Conservation (phyloP, 2,113 vertebrate genomes). For the Ameiurus melas region DNA sequence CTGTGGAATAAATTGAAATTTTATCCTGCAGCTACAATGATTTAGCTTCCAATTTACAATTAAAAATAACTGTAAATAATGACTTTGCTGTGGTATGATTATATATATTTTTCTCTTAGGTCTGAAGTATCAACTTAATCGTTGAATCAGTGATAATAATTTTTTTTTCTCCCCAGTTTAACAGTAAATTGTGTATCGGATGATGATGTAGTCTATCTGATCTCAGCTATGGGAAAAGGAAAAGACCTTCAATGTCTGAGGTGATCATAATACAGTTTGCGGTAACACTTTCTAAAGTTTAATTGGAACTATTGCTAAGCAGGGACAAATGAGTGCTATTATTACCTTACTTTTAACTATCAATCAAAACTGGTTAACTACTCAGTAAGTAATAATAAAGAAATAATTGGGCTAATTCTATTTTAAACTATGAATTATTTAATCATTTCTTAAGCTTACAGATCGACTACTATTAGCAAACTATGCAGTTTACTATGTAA, state of each 20-base stretch:
- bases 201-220: conserved; percentile 12
- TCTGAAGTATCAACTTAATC: too few relatives aligned
- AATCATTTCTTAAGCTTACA: too few relatives aligned
- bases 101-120: background rate
- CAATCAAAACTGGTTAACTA: too few relatives aligned
- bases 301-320: background rate
- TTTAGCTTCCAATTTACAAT: background rate
- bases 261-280: background rate
- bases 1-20: too few relatives aligned
- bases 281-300: background rate
- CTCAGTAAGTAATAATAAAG: too few relatives aligned
- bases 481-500: too few relatives aligned
- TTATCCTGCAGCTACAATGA: background rate
- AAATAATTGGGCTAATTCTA: too few relatives aligned
- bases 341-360: background rate
- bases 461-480: too few relatives aligned
- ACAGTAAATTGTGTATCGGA: background rate
- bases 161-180: conserved; percentile 17
- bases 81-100: background rate
- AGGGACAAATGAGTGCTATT: background rate
- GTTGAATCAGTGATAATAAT: too few relatives aligned
- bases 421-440: too few relatives aligned
- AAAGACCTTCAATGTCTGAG: background rate
- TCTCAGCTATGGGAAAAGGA: conserved; percentile 15
- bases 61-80: too few relatives aligned